Conservation (phyloP, 2,888 invertebrate genomes). For the Schizaphis graminum region DNA sequence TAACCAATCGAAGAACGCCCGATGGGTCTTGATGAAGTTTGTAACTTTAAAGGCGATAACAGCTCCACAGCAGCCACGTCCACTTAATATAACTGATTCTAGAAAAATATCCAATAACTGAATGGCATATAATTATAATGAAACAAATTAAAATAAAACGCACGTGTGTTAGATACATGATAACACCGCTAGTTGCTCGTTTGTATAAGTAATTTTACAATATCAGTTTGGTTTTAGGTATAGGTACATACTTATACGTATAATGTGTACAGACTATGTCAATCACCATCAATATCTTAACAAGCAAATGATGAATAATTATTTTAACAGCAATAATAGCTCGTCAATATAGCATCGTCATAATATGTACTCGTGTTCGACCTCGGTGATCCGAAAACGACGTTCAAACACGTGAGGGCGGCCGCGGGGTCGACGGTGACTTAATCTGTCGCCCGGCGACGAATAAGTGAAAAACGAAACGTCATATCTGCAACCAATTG, state of each 20-base stretch:
- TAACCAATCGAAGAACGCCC: neutral
- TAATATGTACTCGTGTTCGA: slow-evolving; percentile 2
- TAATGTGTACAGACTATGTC: neutral
- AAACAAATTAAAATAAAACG: neutral
- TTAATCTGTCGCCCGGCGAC: neutral
- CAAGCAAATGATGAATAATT: neutral
- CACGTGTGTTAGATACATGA: neutral
- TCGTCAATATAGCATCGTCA: slow-evolving; percentile 4
- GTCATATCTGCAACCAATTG: neutral
- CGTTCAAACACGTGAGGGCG: slow-evolving; percentile 1
- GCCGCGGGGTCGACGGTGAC: slow-evolving; percentile 1
- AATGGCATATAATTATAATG: neutral
- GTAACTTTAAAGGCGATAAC: neutral
- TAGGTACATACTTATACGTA: neutral
- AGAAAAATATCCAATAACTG: neutral
- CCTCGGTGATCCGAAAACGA: neutral
- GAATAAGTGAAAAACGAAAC: neutral
- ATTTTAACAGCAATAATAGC: neutral
- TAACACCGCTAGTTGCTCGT: neutral
- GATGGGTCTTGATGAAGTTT: neutral
- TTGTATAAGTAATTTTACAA: neutral
- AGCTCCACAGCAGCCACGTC: neutral
- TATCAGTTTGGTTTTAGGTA: neutral
- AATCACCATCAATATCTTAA: slow-evolving; percentile 14
- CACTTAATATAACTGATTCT: neutral